Evolutionary conservation across 2,888 invertebrate genomes (phyloP), one percentile per base, ranked within the genome.

Genomic region (Eretmocerus hayati): DNA sequence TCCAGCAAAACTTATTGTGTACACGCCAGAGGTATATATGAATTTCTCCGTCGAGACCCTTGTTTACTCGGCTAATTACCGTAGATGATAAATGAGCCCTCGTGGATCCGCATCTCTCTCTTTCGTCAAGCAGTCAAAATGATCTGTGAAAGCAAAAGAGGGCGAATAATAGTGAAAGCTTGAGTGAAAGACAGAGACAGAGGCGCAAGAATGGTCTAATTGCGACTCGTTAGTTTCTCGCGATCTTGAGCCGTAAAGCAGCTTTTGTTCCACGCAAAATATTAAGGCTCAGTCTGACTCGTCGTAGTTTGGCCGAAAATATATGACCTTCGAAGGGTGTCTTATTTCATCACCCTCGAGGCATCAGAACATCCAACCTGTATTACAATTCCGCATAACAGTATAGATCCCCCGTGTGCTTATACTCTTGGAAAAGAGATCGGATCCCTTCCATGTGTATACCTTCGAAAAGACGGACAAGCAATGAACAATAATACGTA

Each of bases 281-380:
- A n/a, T n/a, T 26, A 11, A 11, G 26, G 26, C 26, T 11, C 26
- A 11, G 26, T n/a, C 26, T 9, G 26, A 11, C 26, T 6, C 26
- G 26, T 11, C 26, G 26, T 11, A 6, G 26, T 26, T 26, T 26
- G 26, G 8, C 26, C 26, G 8, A 11, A 9, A 26, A 26, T 26
- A 26, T 26, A 26, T 26, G 26, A 11, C 26, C 26, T 11, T n/a
- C n/a, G n/a, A n/a, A n/a, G n/a, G n/a, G n/a, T n/a, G n/a, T n/a
- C n/a, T n/a, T n/a, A n/a, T n/a, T 26, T 50, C 50, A 46, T 50
- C 46, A 42, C 39, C 15, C 42, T n/a, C n/a, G n/a, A n/a, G n/a
- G n/a, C n/a, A n/a, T n/a, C n/a, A n/a, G n/a, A n/a, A n/a, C n/a
- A n/a, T n/a, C n/a, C n/a, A n/a, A n/a, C n/a, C n/a, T n/a, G n/a